phyloP scores from a whole-genome alignment of 2,888 invertebrate genomes.

The Ormyrus nitidulus region DNA sequence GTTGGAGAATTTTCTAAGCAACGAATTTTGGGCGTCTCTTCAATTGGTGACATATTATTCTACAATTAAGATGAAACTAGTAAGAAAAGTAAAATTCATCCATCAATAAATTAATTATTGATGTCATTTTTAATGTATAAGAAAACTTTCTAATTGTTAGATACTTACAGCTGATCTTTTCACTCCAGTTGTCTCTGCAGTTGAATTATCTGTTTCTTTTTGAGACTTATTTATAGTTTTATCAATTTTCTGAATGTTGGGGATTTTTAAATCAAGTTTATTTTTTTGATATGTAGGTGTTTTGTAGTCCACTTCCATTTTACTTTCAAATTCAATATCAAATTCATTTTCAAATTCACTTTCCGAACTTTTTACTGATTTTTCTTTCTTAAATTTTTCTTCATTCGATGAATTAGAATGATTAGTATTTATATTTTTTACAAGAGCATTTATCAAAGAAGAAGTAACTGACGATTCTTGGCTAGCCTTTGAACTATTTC shows the following conservation, averaged over 20 bases:
- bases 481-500: constrained; percentile 9
- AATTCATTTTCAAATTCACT: constrained; percentile 38
- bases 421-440: background rate
- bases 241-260: background rate
- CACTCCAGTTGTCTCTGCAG: constrained; percentile 27
- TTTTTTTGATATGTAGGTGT: background rate
- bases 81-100: background rate
- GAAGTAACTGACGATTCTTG: constrained; percentile 13
- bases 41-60: constrained; percentile 57
- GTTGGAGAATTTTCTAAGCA: constrained; percentile 58
- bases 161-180: constrained; percentile 55
- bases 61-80: constrained; percentile 42
- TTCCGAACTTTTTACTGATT: constrained; percentile 20
- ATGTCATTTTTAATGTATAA: no score
- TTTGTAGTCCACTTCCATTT: constrained; percentile 9
- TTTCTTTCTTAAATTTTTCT: constrained; percentile 1
- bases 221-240: background rate
- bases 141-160: constrained; percentile 10
- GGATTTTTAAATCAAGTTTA: background rate
- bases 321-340: constrained; percentile 32
- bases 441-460: constrained; percentile 6
- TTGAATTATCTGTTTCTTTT: background rate
- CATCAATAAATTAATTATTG: background rate
- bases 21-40: constrained; percentile 56
- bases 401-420: constrained; percentile 3